Percentiles rank a stretch among this genome's conserved stretches.
Evolutionary conservation across 1,140 invertebrate genomes (phyloP).

Genomic region (Rhopalosiphum padi): DNA sequence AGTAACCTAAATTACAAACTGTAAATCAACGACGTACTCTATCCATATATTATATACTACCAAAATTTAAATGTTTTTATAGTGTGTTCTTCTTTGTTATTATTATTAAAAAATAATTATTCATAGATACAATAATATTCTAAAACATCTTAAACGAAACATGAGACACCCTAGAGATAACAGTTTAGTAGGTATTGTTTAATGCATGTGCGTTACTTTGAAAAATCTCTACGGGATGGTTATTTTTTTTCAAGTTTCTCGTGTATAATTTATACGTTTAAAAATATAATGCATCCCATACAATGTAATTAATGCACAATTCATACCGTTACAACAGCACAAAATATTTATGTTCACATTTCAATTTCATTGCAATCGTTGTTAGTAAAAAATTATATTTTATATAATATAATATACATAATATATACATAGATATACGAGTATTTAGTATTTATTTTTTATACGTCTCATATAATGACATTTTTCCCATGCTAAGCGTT

Average conservation of each 20-base stretch:
- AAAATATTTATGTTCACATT: not conserved
- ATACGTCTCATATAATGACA: not conserved
- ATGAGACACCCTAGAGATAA: not conserved
- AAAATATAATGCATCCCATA: not conserved
- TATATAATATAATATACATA: no score
- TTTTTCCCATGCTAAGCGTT: not conserved
- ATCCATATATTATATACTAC: not conserved
- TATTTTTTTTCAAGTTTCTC: not conserved
- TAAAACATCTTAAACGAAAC: no score
- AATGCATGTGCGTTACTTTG: not conserved
- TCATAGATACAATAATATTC: no score
- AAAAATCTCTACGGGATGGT: not conserved
- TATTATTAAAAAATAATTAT: not conserved
- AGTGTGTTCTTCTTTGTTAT: not conserved
- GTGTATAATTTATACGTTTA: not conserved
- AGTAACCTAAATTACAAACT: not conserved
- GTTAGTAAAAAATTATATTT: no score
- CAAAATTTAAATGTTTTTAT: not conserved
- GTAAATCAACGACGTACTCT: no score
- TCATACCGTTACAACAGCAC: not conserved
- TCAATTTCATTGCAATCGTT: not conserved
- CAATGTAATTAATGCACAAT: not conserved
- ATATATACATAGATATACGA: not conserved
- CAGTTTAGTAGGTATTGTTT: not conserved
- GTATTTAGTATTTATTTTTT: not conserved